Percentiles rank a stretch among this genome's conserved stretches.
Conservation (phyloP, 2,888 invertebrate species). For the Alviniconcha strummeri region DNA sequence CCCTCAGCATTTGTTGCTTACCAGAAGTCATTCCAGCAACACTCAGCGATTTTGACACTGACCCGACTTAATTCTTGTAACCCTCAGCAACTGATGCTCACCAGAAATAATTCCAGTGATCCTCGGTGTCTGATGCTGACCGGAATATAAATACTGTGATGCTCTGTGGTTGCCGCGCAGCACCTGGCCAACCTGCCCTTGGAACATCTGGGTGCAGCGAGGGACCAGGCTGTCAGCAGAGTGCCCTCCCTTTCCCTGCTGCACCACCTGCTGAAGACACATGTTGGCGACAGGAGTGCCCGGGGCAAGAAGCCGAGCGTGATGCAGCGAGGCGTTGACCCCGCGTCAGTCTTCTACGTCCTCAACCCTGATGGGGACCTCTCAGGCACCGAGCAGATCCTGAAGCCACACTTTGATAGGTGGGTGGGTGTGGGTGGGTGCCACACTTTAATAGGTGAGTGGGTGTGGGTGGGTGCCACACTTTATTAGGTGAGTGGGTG, state of each 20-base stretch:
- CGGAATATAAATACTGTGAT: no score
- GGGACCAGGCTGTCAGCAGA: slow-evolving; percentile 82
- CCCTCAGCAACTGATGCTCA: no score
- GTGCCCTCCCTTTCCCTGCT: slow-evolving; percentile 80
- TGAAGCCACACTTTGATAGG: slow-evolving; percentile 66
- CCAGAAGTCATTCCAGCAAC: no score
- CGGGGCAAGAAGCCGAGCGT: slow-evolving; percentile 35
- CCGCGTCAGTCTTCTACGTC: slow-evolving; percentile 78
- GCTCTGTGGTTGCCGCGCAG: slow-evolving; percentile 37
- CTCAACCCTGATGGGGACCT: slow-evolving; percentile 85
- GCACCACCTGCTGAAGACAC: slow-evolving; percentile 54
- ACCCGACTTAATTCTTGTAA: no score
- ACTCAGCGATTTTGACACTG: no score
- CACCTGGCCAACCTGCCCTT: slow-evolving; percentile 80
- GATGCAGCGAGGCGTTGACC: slow-evolving; percentile 70
- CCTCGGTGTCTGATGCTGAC: no score
- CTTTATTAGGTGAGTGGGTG: slow-evolving; percentile 62
- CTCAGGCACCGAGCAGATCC: slow-evolving; percentile 78
- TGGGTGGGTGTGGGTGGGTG: slow-evolving; percentile 42
- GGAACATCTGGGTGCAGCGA: slow-evolving; percentile 83
- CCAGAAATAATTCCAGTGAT: no score
- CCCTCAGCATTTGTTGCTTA: no score
- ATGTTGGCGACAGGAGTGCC: neutral
- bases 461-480: slow-evolving; percentile 41
- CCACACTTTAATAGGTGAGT: slow-evolving; percentile 65